These are phyloP conservation scores for Eumeta japonica DNA, from an alignment of 1,140 invertebrate species.

Conservation along the genomic window DNA sequence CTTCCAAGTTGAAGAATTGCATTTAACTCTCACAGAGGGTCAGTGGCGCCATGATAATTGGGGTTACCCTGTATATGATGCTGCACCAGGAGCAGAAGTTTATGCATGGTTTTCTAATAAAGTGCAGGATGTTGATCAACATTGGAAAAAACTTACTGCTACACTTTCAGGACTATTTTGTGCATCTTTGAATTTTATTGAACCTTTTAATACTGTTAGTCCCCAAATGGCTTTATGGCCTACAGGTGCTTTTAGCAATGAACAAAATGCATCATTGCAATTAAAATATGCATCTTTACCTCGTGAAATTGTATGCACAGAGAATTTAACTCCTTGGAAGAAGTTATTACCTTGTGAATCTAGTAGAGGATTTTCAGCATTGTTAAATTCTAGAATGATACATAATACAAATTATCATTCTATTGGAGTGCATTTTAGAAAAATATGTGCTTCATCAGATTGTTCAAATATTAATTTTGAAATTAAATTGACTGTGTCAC, in stretches of 20 bases:
- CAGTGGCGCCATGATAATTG: conserved; percentile 90
- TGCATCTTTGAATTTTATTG: conserved; percentile 94
- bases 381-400: conserved; percentile 88
- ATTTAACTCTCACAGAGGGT: conserved; percentile 88
- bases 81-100: conserved; percentile 89
- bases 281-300: conserved; percentile 86
- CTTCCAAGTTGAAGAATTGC: conserved; percentile 85
- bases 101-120: conserved; percentile 82
- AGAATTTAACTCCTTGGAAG: conserved; percentile 98
- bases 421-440: conserved; percentile 80
- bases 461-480: conserved; percentile 72
- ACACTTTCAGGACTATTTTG: conserved; percentile 91
- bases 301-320: conserved; percentile 95
- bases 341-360: conserved; percentile 92
- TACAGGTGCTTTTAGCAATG: conserved; percentile 61
- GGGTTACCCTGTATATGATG: conserved; percentile 86
- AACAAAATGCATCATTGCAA: conserved; percentile 58
- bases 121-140: conserved; percentile 66
- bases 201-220: conserved; percentile 80
- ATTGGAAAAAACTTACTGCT: conserved; percentile 86
- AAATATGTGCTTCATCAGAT: conserved; percentile 65
- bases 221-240: conserved; percentile 84
- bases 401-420: conserved; percentile 95
- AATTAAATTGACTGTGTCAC: conserved; percentile 78
- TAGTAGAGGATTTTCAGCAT: conserved; percentile 77